Conservation (phyloP, 2,797 vertebrate species). For the Eidolon dupreanum region DNA sequence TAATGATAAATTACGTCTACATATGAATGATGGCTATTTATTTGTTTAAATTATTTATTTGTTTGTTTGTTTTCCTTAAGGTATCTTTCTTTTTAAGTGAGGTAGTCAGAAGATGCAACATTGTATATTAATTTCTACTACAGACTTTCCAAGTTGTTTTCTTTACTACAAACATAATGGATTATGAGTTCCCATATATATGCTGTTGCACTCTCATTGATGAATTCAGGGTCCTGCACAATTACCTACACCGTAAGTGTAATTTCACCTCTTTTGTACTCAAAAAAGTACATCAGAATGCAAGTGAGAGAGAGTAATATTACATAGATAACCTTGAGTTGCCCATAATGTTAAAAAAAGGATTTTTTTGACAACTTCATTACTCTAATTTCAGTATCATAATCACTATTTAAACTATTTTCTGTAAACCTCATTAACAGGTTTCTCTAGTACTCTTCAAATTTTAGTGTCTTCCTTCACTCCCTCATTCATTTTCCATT, state of each 20-base stretch:
- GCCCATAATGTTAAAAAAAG: not conserved
- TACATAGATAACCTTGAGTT: not conserved
- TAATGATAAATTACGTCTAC: not conserved
- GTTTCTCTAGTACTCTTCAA: slow-evolving; percentile 8
- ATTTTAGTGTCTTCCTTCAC: slow-evolving; percentile 18
- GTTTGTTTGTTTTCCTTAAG: not conserved
- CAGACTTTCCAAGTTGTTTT: not conserved
- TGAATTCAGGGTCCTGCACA: not conserved
- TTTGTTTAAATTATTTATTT: not conserved
- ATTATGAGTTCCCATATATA: not conserved
- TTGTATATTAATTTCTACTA: not conserved
- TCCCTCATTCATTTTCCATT: not conserved
- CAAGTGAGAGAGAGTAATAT: not conserved
- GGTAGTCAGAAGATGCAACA: not conserved
- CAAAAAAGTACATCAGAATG: not conserved
- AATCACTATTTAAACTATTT: slow-evolving; percentile 1
- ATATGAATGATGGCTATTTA: not conserved
- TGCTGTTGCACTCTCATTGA: not conserved
- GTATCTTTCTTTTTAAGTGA: slow-evolving; percentile 1
- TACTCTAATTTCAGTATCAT: not conserved
- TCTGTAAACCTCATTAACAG: not conserved
- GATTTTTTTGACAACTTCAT: not conserved
- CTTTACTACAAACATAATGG: not conserved
- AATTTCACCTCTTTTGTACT: slow-evolving; percentile 19
- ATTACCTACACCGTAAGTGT: not conserved